Percentiles rank a stretch among this genome's conserved stretches.
Evolutionary conservation across 2,888 invertebrate species (phyloP).

Genomic region (Xanthia icteritia): DNA sequence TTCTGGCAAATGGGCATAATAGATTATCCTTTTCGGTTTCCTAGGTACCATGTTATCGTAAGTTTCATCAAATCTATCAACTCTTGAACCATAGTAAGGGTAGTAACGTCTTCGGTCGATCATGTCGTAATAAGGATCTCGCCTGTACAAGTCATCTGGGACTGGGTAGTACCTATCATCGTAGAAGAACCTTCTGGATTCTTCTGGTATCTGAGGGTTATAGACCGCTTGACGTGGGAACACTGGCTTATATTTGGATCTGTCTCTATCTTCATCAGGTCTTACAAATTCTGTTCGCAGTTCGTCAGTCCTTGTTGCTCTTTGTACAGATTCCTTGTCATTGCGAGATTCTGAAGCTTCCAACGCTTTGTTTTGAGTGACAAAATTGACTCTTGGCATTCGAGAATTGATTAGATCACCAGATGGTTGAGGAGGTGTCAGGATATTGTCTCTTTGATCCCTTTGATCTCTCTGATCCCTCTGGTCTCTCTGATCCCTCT

Average conservation of each 20-base stretch:
- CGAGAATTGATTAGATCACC: constrained; percentile 90
- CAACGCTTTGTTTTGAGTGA: constrained; percentile 91
- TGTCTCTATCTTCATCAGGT: constrained; percentile 81
- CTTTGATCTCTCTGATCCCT: constrained; percentile 65
- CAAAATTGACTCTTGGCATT: constrained; percentile 92
- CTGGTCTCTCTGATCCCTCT: constrained; percentile 63
- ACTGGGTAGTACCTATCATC: constrained; percentile 82
- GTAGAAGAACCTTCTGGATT: constrained; percentile 83
- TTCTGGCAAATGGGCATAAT: constrained; percentile 93
- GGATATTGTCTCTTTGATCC: constrained; percentile 80
- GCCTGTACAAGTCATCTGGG: constrained; percentile 83
- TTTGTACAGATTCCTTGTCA: constrained; percentile 87
- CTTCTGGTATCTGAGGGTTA: constrained; percentile 81
- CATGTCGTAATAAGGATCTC: constrained; percentile 85
- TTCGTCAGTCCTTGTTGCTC: constrained; percentile 83
- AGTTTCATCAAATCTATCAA: constrained; percentile 85
- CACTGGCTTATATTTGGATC: constrained; percentile 82
- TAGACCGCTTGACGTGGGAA: constrained; percentile 87
- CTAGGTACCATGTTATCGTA: constrained; percentile 84
- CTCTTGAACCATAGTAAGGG: constrained; percentile 78
- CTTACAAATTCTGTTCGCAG: constrained; percentile 87
- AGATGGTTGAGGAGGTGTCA: constrained; percentile 89
- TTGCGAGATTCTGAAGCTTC: constrained; percentile 88
- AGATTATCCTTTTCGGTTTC: constrained; percentile 92
- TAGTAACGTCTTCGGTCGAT: constrained; percentile 82